Evolutionary conservation across 2,797 vertebrate genomes (phyloP).

Genomic region (Lemur catta): DNA sequence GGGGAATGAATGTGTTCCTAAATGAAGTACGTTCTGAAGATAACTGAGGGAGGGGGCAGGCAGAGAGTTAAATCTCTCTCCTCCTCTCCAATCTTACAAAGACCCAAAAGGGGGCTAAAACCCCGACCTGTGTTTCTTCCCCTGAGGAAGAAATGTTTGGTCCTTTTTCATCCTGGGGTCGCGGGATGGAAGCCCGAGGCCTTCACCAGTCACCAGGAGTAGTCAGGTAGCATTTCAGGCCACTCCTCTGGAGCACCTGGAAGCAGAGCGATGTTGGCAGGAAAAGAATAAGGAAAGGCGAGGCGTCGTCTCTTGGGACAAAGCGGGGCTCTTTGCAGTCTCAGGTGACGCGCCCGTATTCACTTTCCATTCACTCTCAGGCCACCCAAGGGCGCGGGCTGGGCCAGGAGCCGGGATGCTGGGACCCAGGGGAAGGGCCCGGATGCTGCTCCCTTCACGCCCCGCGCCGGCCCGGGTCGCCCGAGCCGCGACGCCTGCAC

Average conservation of each 20-base stretch:
- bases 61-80: background rate
- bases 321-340: background rate
- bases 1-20: background rate
- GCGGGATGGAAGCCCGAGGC: background rate
- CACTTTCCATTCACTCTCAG: background rate
- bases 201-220: background rate
- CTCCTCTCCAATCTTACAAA: background rate
- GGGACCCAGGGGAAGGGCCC: background rate
- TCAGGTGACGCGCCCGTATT: background rate
- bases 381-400: too few relatives aligned
- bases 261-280: background rate
- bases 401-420: background rate
- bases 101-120: background rate
- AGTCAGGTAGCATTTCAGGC: background rate
- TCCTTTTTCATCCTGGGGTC: background rate
- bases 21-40: background rate
- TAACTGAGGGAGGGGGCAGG: too few relatives aligned
- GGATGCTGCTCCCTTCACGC: background rate
- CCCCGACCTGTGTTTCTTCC: background rate
- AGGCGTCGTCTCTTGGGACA: background rate
- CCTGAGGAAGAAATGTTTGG: background rate
- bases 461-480: fast-evolving
- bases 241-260: background rate
- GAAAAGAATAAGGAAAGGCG: fast-evolving
- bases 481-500: background rate